Conservation (phyloP, 2,797 vertebrate genomes). For the Cossypha niveicapilla region DNA sequence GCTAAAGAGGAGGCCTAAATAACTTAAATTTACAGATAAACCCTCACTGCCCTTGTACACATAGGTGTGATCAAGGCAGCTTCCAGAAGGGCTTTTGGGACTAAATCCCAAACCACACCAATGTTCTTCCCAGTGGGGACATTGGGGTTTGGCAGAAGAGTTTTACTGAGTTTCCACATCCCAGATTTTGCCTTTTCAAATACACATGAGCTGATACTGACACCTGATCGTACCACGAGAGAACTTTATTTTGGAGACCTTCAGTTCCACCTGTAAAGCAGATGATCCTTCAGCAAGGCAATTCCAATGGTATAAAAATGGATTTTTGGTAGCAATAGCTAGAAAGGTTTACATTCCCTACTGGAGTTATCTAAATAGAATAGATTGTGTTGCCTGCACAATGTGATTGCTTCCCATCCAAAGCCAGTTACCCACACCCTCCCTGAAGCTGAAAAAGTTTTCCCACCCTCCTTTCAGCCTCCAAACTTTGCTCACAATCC, state of each 20-base stretch:
- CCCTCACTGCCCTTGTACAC: background rate
- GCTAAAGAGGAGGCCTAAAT: background rate
- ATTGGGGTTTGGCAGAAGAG: background rate
- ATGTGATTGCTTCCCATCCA: background rate
- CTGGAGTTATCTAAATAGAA: background rate
- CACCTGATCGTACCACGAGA: accelerated
- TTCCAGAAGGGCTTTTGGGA: background rate
- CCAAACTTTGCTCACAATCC: conserved; percentile 10
- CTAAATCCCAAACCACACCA: background rate
- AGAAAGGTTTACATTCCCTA: background rate
- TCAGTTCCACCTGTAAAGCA: background rate
- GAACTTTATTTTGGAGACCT: background rate
- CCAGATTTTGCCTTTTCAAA: background rate
- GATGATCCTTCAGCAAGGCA: background rate
- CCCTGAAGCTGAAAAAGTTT: background rate
- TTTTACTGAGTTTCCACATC: background rate
- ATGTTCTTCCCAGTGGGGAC: background rate
- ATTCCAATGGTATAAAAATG: background rate
- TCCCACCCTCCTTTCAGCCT: background rate
- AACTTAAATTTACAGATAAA: background rate
- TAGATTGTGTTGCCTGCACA: background rate
- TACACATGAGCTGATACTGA: background rate
- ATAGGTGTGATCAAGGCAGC: background rate
- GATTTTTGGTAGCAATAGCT: background rate
- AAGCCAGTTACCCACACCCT: background rate